Percentiles rank a stretch among this genome's conserved stretches.
Conservation (phyloP, 1,140 invertebrate genomes). For the Aricia agestis region DNA sequence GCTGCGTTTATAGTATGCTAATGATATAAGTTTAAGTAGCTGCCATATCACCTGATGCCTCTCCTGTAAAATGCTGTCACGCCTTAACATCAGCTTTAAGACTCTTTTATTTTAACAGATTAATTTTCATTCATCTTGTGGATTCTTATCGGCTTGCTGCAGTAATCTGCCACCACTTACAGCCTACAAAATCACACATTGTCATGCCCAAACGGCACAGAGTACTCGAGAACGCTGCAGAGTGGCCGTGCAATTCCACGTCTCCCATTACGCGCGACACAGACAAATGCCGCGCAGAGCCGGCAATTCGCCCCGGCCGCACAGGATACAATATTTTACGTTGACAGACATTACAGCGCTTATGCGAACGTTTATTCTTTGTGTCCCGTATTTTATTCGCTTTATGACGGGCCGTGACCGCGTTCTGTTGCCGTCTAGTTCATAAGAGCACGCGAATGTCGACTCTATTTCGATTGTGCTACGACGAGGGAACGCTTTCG, state of each 20-base stretch:
- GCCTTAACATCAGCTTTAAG: no score
- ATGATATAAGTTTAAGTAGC: no score
- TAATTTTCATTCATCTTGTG: no score
- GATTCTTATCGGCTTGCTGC: no score
- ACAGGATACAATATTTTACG: slow-evolving; percentile 75
- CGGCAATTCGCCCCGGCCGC: slow-evolving; percentile 58
- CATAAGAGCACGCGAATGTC: slow-evolving; percentile 28
- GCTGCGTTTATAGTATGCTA: no score
- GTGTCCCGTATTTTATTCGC: slow-evolving; percentile 74
- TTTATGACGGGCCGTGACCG: slow-evolving; percentile 66
- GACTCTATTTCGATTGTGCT: slow-evolving; percentile 25
- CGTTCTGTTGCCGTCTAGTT: slow-evolving; percentile 23
- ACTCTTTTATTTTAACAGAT: no score
- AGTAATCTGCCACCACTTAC: no score
- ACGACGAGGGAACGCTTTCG: slow-evolving; percentile 24
- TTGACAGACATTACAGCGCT: slow-evolving; percentile 74
- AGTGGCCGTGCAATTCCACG: slow-evolving; percentile 46
- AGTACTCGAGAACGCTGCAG: not conserved
- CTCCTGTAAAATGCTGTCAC: no score
- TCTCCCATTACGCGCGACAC: slow-evolving; percentile 49
- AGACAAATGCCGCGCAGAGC: slow-evolving; percentile 64
- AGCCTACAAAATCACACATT: not conserved
- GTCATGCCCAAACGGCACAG: not conserved
- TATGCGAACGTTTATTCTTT: slow-evolving; percentile 73
- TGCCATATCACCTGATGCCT: no score